Evolutionary conservation across 92 coral and sea anemone species (phyloP), one percentile per base, ranked within the genome.

Genomic region (Porites divaricata): DNA sequence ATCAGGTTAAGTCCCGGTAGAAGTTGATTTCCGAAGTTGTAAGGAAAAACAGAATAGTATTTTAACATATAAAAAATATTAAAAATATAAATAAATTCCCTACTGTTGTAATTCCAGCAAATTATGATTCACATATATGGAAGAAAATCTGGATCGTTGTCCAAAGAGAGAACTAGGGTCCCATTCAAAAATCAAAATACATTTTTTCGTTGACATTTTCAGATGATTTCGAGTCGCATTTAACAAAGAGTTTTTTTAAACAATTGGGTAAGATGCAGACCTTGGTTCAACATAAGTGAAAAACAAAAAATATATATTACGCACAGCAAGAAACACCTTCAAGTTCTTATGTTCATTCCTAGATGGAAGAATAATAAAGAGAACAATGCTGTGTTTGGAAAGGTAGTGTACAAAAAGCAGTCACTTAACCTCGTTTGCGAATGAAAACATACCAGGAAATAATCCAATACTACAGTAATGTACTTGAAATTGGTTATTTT

Each of bases 181-280:
- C n/a, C 19, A 7, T 61, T 21, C n/a, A 16, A 61, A 19, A 61
- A 3, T 61, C 22, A 21, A 61, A 16, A 7, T 8, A 17, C 2
- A 57, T 17, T 12, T 16, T 61, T 61, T 15, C 8, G 4, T 2
- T 61, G 20, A 12, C 6, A 16, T 61, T 57, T 48, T 65, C 17
- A 15, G 23, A 9, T 65, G 16, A 65, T 65, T 78, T 64, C 22
- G 12, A 51, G 50, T 65, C 8, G 41, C 49, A 64, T 50, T 78
- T 64, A 49, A 63, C 73, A 78, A 50, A 3, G 72, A 48, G 73
- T 61, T 78, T 65, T 22, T 51, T 23, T 54, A 21, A 74, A 51
- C 78, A 24, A n/a, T 20, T 19, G 52, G 25, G 21, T 20, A 35
- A 35, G 45, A 35, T 35, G 45, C 45, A 35, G 45, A 35, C 45